phyloP scores from a whole-genome alignment of 2,113 vertebrate genomes.

The Amblyornis subalaris region DNA sequence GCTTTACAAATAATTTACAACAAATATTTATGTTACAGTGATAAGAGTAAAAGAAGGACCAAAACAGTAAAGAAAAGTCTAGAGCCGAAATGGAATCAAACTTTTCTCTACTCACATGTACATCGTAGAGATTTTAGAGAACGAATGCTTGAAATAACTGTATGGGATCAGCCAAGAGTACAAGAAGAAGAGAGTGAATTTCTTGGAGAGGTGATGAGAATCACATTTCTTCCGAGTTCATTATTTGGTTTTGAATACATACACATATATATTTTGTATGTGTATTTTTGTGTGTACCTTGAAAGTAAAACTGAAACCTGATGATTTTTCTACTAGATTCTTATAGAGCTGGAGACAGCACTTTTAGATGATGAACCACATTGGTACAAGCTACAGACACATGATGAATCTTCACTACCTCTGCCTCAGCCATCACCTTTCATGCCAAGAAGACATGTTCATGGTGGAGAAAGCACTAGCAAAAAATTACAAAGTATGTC shows the following conservation, averaged over 20 bases:
- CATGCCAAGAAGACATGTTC: constrained; percentile 90
- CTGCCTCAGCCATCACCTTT: constrained; percentile 97
- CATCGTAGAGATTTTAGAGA: constrained; percentile 97
- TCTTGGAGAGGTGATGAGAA: constrained; percentile 89
- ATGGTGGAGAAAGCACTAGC: constrained; percentile 88
- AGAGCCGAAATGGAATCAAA: constrained; percentile 98
- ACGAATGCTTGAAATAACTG: constrained; percentile 96
- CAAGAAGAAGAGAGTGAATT: constrained; percentile 98
- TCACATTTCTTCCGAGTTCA: background rate
- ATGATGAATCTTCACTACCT: constrained; percentile 95
- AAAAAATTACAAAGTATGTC: constrained; percentile 97
- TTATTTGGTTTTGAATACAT: background rate
- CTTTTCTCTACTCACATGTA: constrained; percentile 94
- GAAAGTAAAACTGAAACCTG: constrained; percentile 8
- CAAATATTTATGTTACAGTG: constrained; percentile 74
- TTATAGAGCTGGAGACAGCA: constrained; percentile 95
- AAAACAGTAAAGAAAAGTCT: constrained; percentile 96
- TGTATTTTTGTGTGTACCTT: background rate
- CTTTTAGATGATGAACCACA: constrained; percentile 93
- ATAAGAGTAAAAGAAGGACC: constrained; percentile 97
- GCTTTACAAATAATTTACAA: constrained; percentile 11
- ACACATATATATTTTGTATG: background rate
- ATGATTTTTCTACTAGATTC: constrained; percentile 78
- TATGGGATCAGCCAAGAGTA: constrained; percentile 95
- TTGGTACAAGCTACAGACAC: constrained; percentile 97